Percentiles rank a stretch among this genome's conserved stretches.
Evolutionary conservation across 2,797 vertebrate species (phyloP).

Genomic region (Channallabes apus): DNA sequence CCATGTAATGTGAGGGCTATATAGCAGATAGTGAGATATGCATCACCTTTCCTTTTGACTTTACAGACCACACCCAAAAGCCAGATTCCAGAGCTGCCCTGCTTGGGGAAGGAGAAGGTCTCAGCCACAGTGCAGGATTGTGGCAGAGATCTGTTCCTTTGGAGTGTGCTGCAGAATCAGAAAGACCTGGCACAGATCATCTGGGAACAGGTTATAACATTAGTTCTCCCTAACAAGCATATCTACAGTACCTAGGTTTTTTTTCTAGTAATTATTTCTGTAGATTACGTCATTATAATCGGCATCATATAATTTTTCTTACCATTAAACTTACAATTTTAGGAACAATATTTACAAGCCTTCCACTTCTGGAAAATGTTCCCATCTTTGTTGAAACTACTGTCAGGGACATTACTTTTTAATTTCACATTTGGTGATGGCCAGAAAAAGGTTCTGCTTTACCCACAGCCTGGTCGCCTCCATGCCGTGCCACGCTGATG

Average conservation of each 20-base stretch:
- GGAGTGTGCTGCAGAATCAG: slow-evolving; percentile 89
- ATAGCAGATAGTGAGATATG: background rate
- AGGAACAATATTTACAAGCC: background rate
- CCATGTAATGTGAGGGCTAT: background rate
- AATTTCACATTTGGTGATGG: background rate
- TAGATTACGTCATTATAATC: background rate
- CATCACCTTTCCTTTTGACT: background rate
- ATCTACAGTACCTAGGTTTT: too few relatives aligned
- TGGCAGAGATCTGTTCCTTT: slow-evolving; percentile 87
- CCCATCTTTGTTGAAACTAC: background rate
- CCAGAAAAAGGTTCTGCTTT: background rate
- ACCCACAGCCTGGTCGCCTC: background rate
- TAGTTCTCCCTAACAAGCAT: background rate
- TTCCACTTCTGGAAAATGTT: background rate
- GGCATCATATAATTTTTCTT: background rate
- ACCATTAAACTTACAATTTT: background rate
- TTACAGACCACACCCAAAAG: slow-evolving; percentile 54
- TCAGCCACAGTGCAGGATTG: slow-evolving; percentile 67
- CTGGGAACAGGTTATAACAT: slow-evolving; percentile 85
- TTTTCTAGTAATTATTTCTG: too few relatives aligned
- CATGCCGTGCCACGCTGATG: too few relatives aligned
- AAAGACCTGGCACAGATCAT: slow-evolving; percentile 86
- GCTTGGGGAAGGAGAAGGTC: slow-evolving; percentile 3
- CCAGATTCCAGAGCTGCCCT: slow-evolving; percentile 16
- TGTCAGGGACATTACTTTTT: background rate